Percentiles rank a stretch among this genome's conserved stretches.
Conservation (phyloP, 2,888 invertebrate species). For the Metellina segmentata region DNA sequence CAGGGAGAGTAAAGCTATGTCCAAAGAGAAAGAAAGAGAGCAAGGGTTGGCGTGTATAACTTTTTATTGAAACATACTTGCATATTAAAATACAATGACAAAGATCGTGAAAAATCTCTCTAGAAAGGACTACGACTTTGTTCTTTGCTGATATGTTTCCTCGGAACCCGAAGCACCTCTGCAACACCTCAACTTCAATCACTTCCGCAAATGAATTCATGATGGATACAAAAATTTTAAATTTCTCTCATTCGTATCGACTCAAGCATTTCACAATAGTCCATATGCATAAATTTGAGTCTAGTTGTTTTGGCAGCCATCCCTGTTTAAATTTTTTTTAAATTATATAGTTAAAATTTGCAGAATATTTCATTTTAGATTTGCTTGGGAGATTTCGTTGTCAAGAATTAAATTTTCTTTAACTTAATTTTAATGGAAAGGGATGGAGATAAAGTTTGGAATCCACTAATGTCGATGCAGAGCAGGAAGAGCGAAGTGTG, state of each 20-base stretch:
- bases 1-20: background rate
- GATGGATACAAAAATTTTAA: background rate
- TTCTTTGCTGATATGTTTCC: conserved; percentile 73
- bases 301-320: too few species aligned
- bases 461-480: too few species aligned
- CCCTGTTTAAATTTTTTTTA: too few species aligned
- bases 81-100: conserved; percentile 75
- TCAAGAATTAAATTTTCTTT: too few species aligned
- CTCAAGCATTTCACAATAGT: too few species aligned
- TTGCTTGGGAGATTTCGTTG: too few species aligned
- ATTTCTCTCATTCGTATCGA: background rate
- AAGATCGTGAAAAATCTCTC: conserved; percentile 63
- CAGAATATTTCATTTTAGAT: too few species aligned
- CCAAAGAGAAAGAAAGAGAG: background rate
- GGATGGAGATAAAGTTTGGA: too few species aligned
- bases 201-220: background rate
- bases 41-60: conserved; percentile 52
- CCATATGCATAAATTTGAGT: too few species aligned
- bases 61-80: conserved; percentile 75
- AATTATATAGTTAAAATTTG: too few species aligned
- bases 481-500: too few species aligned
- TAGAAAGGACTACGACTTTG: conserved; percentile 66
- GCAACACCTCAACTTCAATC: background rate
- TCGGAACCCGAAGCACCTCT: conserved; percentile 32
- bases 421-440: too few species aligned